Conservation (phyloP, 2,113 vertebrate species). For the Xenopus laevis region DNA sequence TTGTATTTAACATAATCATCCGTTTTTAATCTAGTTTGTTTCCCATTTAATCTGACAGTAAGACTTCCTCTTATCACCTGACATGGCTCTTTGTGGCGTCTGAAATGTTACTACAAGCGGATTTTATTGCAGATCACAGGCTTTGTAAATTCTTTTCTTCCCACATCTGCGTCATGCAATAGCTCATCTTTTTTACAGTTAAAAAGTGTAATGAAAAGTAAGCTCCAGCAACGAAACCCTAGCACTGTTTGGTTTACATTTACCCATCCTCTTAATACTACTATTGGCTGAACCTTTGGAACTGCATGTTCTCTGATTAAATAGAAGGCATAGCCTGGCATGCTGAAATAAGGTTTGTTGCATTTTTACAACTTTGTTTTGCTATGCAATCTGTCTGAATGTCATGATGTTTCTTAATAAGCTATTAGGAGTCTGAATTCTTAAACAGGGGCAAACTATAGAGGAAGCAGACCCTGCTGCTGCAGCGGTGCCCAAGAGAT, state of each 20-base stretch:
- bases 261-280: slow-evolving; percentile 19
- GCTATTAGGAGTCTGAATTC: too few relatives aligned
- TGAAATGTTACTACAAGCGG: neutral
- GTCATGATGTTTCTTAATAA: too few relatives aligned
- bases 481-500: too few relatives aligned
- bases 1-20: neutral
- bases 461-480: too few relatives aligned
- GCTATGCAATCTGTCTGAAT: slow-evolving; percentile 4
- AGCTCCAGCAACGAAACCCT: slow-evolving; percentile 1
- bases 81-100: neutral
- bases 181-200: neutral
- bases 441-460: too few relatives aligned
- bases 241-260: slow-evolving; percentile 18
- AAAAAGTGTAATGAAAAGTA: slow-evolving; percentile 22
- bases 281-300: slow-evolving; percentile 23
- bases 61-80: slow-evolving; percentile 9
- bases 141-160: slow-evolving; percentile 23
- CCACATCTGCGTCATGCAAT: slow-evolving; percentile 36
- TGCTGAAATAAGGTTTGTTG: slow-evolving; percentile 1
- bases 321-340: slow-evolving; percentile 5
- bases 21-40: too few relatives aligned
- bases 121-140: neutral
- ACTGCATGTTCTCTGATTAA: slow-evolving; percentile 32
- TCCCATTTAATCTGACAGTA: neutral
- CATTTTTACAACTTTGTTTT: neutral